phyloP scores from a whole-genome alignment of 2,113 vertebrate genomes.

The Rafetus swinhoei region DNA sequence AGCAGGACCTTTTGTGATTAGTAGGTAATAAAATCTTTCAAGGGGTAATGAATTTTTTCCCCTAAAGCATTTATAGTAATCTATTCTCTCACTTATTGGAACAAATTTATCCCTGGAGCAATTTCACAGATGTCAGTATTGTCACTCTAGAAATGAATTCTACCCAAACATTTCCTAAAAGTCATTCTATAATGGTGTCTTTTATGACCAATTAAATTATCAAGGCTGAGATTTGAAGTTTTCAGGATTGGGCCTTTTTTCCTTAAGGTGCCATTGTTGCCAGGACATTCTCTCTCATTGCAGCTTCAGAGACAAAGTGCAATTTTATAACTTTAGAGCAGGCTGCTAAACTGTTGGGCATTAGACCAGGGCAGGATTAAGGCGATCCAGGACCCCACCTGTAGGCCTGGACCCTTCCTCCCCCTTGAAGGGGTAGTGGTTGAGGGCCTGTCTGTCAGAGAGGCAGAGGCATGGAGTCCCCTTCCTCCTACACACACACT shows the following conservation, averaged over 20 bases:
- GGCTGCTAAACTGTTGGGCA: not conserved
- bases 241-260: not conserved
- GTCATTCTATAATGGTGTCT: not conserved
- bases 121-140: not conserved
- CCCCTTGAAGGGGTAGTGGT: not conserved
- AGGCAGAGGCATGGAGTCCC: not conserved
- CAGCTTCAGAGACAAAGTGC: not conserved
- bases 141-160: not conserved
- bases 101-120: not conserved
- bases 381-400: not conserved
- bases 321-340: not conserved
- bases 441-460: not conserved
- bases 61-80: not conserved
- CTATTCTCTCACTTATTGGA: not conserved
- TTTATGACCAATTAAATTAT: not conserved
- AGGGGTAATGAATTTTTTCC: not conserved
- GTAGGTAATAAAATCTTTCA: not conserved
- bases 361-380: not conserved
- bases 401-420: not conserved
- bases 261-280: not conserved
- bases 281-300: not conserved
- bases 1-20: not conserved
- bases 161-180: not conserved
- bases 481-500: not conserved
- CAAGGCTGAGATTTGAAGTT: not conserved